Base-by-base conservation (phyloP, 2,888 invertebrate genomes). In the Zonitis immaculata region DNA sequence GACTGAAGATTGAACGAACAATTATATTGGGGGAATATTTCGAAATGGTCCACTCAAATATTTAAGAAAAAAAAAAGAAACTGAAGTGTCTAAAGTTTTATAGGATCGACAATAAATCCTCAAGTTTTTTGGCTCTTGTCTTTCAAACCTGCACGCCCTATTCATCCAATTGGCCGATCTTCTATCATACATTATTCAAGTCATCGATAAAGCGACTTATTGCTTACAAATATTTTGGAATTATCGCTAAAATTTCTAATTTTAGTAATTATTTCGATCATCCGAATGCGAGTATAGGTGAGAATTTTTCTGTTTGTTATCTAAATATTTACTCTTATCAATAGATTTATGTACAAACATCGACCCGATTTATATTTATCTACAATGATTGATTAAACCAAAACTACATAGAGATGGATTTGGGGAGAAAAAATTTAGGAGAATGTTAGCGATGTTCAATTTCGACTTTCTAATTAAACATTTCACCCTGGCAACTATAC, bases 11-110 rank as follows among this genome's bases (percentile, higher is more conserved):
- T 35, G 3, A 9, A 9, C 5, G 18, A 39, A 39, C 16, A 20
- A 20, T 39, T 39, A 16, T 8, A 1, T 4, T 1, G 20, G 11
- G n/a, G n/a, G n/a, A 48, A 52, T 47, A 50, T 56, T 48, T 32
- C 53, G 55, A 30, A 58, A 56, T 52, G 54, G 53, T 60, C 49
- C 56, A 58, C 47, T 55, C 53, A 56, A 57, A 58, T 60, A 55
- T n/a, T n/a, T n/a, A n/a, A n/a, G n/a, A n/a, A n/a, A n/a, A n/a
- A n/a, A n/a, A n/a, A n/a, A n/a, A n/a, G n/a, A n/a, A n/a, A n/a
- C n/a, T n/a, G n/a, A n/a, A n/a, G n/a, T n/a, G n/a, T n/a, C n/a
- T n/a, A 49, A 44, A 32, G 42, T 56, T 52, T 52, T 52, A 52
- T 47, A 44, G 52, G 49, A 43, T 14, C 49, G 27, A 51, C 55